Base-by-base conservation (phyloP, 2,888 invertebrate species). In the Pegoplata infirma region DNA sequence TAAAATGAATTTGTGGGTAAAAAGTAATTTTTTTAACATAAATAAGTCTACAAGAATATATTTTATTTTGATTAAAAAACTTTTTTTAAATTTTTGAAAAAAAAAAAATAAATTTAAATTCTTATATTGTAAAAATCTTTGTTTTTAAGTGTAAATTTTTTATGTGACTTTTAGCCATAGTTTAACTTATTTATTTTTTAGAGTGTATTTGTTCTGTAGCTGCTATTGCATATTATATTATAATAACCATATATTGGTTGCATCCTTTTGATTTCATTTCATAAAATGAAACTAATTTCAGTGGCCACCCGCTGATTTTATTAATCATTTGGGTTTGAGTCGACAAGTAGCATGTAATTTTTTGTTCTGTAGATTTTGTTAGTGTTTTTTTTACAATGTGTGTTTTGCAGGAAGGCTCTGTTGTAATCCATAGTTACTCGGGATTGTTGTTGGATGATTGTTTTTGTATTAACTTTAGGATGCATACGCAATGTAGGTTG, bases 281-380 rank as follows among this genome's bases (percentile, higher is more conserved):
- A 69, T 55, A 55, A 75, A 76, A 76, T 69, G 74, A 79, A 80
- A 76, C 78, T 76, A 76, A 80, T 81, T 78, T 79, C 76, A 63
- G 74, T 67, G 76, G 61, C 78, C 81, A 79, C 81, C 81, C 80
- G 81, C 80, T 81, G 81, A 80, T 80, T 81, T 81, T 81, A 81
- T 81, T 81, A 81, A 81, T 81, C 80, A 80, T 76, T 80, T 75
- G 59, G 44, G 25, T 75, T 66, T 63, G 58, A 74, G 71, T 66
- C 55, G 64, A 59, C 55, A 76, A 40, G 64, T 40, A 40, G 36
- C 36, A 40, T 40, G 36, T 40, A 40, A 40, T 40, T n/a, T n/a
- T 40, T 12, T 40, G 14, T 40, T 40, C n/a, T 32, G 32, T 10
- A 23, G 23, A 23, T 32, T 32, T 32, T 51, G 64, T 66, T 63